Evolutionary conservation across 2,113 vertebrate species (phyloP), one percentile per base, ranked within the genome.

Genomic region (Chionomys nivalis): DNA sequence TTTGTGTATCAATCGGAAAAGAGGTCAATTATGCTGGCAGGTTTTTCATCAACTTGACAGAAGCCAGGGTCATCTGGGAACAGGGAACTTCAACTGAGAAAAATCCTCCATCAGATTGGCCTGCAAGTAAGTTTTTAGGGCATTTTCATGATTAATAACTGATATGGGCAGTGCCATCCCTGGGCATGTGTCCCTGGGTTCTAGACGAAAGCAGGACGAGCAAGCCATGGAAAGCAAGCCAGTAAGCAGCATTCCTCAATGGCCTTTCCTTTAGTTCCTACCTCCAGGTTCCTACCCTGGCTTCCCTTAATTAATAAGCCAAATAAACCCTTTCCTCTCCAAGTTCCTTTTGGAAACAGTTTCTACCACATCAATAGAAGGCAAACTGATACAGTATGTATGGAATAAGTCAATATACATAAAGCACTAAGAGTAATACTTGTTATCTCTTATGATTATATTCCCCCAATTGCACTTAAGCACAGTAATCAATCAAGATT

Each of bases 351-450:
- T 82, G 79, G 36, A 61, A 82, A 61, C 39, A 6, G 55, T 39
- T 82, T 61, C 79, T 61, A 61, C 12, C 36, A 82, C 55, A 61
- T 7, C 55, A 82, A 39, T 14, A 61, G 49, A 82, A 61, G 23
- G 12, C 39, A 76, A 76, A 44, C 24, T 76, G 44, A 44, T 44
- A 75, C 21, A 75, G 39, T 44, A 42, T 94, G 24, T 19, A 96
- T 94, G 81, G 89, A 92, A 90, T 76, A 55, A 92, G 55, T 90
- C 78, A 93, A 93, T 86, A 95, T 89, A 95, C 33, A 91, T 13
- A 94, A 89, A 94, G 89, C 10, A 90, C 21, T 81, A 94, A 96
- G 23, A 94, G 52, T 21, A 87, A 47, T 63, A 17, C 70, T 55
- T 87, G 39, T 79, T 88, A 90, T n/a, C 2, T 94, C 55, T 86